A percentile compares a stretch with the other conserved stretches of the same genome.
These are phyloP conservation scores for Gasterosteus aculeatus DNA, from an alignment of 2,113 vertebrate genomes.

Conservation along the genomic window DNA sequence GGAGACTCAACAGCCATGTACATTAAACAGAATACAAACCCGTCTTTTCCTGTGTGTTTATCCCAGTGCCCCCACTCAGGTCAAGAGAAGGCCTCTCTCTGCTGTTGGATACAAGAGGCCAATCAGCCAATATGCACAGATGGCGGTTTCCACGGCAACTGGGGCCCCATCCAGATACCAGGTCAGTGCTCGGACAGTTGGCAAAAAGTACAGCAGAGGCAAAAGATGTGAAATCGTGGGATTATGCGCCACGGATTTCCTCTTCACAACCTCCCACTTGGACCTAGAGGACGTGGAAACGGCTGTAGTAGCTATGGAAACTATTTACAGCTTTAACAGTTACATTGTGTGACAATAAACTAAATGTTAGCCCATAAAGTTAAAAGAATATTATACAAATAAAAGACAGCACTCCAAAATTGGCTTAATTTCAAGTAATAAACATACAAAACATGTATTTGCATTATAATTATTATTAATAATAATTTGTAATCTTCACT, in stretches of 20 bases:
- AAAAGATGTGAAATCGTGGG: conserved; percentile 9
- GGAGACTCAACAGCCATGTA: neutral
- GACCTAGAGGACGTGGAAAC: conserved; percentile 8
- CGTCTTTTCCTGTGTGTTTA: conserved; percentile 15
- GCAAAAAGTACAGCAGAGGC: conserved; percentile 10
- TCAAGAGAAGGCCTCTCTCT: conserved; percentile 89
- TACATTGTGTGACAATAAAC: conserved; percentile 4
- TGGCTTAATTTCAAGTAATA: neutral
- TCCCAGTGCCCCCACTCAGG: conserved; percentile 78
- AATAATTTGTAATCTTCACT: neutral
- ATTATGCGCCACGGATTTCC: neutral
- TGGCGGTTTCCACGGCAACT: conserved; percentile 87
- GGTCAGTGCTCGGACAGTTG: conserved; percentile 77
- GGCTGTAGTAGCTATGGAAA: conserved; percentile 43
- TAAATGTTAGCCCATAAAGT: neutral
- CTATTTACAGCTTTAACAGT: conserved; percentile 23
- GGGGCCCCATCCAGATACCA: conserved; percentile 90
- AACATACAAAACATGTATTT: neutral
- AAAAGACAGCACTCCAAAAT: neutral
- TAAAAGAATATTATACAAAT: neutral
- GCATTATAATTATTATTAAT: neutral
- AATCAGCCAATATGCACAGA: conserved; percentile 92
- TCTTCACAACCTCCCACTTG: conserved; percentile 9
- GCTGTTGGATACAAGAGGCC: conserved; percentile 95
- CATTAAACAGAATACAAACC: conserved; percentile 11